phyloP scores from a whole-genome alignment of 1,140 invertebrate genomes.

The Cryptotermes secundus region DNA sequence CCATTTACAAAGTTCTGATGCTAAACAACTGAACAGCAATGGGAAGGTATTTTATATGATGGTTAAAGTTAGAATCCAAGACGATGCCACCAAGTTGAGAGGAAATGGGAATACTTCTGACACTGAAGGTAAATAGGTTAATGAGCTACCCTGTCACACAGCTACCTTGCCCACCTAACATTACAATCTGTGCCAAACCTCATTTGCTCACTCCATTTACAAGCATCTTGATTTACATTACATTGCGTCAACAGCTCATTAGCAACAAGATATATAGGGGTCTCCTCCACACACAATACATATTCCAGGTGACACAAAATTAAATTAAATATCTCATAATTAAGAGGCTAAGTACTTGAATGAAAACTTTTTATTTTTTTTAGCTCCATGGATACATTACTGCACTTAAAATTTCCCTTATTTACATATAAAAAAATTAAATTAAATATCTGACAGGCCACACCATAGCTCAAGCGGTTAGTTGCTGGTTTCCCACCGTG shows the following conservation, averaged over 20 bases:
- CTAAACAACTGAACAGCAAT: not conserved
- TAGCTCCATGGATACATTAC: too few species aligned
- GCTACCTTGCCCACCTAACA: conserved; percentile 1
- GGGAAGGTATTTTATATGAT: not conserved
- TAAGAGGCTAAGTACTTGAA: too few species aligned
- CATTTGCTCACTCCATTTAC: conserved; percentile 16
- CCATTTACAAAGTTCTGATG: too few species aligned
- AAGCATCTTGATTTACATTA: not conserved
- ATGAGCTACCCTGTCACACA: not conserved
- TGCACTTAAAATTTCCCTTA: too few species aligned
- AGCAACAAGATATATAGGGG: not conserved
- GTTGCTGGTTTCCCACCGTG: too few species aligned
- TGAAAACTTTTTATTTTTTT: too few species aligned
- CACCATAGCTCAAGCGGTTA: too few species aligned
- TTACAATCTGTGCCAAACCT: not conserved
- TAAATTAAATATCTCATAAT: too few species aligned
- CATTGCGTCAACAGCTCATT: not conserved
- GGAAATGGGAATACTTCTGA: not conserved
- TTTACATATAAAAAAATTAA: too few species aligned
- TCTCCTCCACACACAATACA: too few species aligned
- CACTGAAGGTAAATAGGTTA: not conserved
- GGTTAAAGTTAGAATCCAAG: not conserved
- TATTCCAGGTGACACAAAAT: too few species aligned
- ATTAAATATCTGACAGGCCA: too few species aligned
- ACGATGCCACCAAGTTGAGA: not conserved